Evolutionary conservation across 2,113 vertebrate species (phyloP).

Genomic region (Mandrillus leucophaeus): DNA sequence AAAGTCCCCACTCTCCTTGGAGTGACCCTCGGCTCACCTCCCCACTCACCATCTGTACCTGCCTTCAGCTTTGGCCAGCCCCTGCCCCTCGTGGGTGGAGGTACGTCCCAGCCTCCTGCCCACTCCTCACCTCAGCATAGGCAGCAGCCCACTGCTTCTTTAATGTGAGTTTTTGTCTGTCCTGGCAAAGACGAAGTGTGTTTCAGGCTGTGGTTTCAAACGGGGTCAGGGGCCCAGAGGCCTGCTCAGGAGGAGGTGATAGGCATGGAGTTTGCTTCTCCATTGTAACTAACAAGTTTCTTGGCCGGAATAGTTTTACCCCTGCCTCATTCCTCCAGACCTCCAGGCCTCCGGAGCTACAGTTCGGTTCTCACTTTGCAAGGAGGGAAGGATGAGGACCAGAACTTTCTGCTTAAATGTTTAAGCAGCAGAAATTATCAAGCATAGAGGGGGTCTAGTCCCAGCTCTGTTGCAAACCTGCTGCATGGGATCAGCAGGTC

Average conservation of each 20-base stretch:
- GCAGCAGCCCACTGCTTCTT: not conserved
- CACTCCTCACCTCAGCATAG: not conserved
- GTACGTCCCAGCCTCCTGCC: not conserved
- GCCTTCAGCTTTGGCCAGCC: not conserved
- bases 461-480: not conserved
- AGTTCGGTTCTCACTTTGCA: not conserved
- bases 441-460: not conserved
- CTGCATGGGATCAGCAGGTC: not conserved
- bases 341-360: no score
- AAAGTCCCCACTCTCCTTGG: not conserved
- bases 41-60: not conserved
- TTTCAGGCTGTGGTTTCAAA: not conserved
- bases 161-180: no score
- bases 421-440: not conserved
- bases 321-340: not conserved
- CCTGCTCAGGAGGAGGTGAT: not conserved
- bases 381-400: not conserved
- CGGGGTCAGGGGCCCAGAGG: no score
- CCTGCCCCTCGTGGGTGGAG: not conserved
- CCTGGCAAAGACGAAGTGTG: not conserved
- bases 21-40: not conserved
- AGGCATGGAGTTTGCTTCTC: not conserved
- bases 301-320: rapidly evolving
- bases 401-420: not conserved
- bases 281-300: not conserved